phyloP scores from a whole-genome alignment of 2,888 invertebrate genomes.

The Diaprepes abbreviatus region DNA sequence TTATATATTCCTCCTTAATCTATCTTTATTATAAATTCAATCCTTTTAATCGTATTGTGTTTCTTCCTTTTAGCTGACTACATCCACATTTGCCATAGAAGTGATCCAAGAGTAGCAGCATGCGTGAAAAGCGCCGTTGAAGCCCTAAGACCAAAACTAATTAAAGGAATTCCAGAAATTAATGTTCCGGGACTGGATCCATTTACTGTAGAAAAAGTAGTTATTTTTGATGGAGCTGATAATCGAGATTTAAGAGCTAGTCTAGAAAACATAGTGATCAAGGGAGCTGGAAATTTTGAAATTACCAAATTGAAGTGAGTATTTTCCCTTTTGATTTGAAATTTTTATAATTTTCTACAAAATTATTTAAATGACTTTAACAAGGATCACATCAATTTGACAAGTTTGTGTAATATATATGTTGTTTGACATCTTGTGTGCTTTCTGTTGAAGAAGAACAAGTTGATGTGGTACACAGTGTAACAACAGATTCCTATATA shows the following conservation, averaged over 20 bases:
- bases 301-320: conserved; percentile 71
- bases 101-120: conserved; percentile 60
- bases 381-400: too few species aligned
- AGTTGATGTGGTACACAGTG: too few species aligned
- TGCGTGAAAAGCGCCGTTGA: conserved; percentile 64
- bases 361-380: too few species aligned
- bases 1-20: too few species aligned
- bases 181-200: conserved; percentile 71
- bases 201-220: conserved; percentile 65
- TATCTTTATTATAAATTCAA: too few species aligned
- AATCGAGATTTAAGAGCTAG: conserved; percentile 25
- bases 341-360: too few species aligned
- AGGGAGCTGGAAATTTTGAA: conserved; percentile 64
- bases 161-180: conserved; percentile 69
- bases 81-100: conserved; percentile 60
- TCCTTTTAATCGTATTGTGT: too few species aligned
- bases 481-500: too few species aligned
- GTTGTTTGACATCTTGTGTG: too few species aligned
- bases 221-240: conserved; percentile 33
- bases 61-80: conserved; percentile 59
- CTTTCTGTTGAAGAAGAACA: too few species aligned
- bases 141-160: conserved; percentile 59
- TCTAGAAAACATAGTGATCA: conserved; percentile 38
- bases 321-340: too few species aligned
- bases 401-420: too few species aligned